Conservation (phyloP, 1,140 invertebrate species). For the Cryptotermes secundus region DNA sequence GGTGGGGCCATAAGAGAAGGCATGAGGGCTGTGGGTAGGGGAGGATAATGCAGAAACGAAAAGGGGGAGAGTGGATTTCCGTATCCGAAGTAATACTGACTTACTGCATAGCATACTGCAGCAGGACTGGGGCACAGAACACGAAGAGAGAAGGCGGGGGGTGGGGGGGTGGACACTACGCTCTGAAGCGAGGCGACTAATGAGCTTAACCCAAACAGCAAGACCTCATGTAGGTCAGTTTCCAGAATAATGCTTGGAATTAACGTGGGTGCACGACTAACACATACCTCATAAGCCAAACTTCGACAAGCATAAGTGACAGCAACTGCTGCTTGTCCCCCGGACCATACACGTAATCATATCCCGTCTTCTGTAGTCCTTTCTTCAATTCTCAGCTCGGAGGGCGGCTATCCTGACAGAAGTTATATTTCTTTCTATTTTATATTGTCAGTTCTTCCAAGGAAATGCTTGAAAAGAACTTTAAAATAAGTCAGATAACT, state of each 20-base stretch:
- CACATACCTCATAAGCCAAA: neutral
- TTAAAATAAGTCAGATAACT: too few species aligned
- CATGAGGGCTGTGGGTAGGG: neutral
- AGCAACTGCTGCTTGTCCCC: neutral
- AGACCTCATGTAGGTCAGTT: constrained; percentile 3
- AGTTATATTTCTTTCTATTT: too few species aligned
- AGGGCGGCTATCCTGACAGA: too few species aligned
- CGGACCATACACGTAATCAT: too few species aligned
- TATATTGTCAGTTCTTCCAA: too few species aligned
- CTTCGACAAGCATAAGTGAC: neutral
- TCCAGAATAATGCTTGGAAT: neutral
- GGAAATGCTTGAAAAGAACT: too few species aligned
- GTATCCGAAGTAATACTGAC: neutral
- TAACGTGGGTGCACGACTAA: neutral
- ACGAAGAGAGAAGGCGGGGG: neutral
- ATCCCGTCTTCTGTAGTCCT: too few species aligned
- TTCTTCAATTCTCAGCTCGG: too few species aligned
- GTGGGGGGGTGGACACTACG: neutral
- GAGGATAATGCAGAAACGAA: neutral
- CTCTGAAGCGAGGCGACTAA: neutral
- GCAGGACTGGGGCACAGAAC: neutral
- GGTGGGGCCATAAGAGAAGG: neutral
- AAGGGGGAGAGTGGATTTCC: neutral
- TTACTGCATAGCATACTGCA: neutral
- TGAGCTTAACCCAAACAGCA: constrained; percentile 11